These are phyloP conservation scores for Sylvietta virens DNA, from an alignment of 2,113 vertebrate genomes.

Conservation along the genomic window DNA sequence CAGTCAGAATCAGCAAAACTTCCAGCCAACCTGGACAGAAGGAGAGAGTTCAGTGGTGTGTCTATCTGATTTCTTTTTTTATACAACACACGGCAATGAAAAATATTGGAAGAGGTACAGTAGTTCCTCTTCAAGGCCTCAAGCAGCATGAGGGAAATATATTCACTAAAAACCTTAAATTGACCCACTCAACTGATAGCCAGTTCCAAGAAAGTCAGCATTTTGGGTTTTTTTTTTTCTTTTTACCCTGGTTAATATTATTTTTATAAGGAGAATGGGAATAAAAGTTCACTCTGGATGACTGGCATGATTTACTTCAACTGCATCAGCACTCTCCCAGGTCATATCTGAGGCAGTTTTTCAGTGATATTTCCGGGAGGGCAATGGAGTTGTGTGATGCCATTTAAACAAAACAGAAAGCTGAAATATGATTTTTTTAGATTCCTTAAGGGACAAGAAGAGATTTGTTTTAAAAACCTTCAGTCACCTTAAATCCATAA, in stretches of 20 bases:
- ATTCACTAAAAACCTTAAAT: neutral
- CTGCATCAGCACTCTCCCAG: slow-evolving; percentile 9
- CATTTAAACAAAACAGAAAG: slow-evolving; percentile 34
- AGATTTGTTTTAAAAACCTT: slow-evolving; percentile 46
- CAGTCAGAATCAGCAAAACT: neutral
- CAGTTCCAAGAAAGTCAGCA: slow-evolving; percentile 25
- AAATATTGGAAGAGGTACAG: neutral
- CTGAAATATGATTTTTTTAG: slow-evolving; percentile 4
- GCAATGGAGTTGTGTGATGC: neutral
- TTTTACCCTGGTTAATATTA: slow-evolving; percentile 8
- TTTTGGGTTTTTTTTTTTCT: neutral
- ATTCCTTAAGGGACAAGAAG: slow-evolving; percentile 12
- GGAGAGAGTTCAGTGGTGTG: neutral
- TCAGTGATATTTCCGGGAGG: neutral
- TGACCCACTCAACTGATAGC: neutral
- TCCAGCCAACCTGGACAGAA: neutral
- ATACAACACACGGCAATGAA: neutral
- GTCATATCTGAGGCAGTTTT: neutral
- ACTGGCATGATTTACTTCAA: neutral
- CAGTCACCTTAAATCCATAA: neutral
- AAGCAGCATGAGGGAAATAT: neutral
- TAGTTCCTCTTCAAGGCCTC: slow-evolving; percentile 16
- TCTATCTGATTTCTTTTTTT: neutral
- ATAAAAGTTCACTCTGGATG: slow-evolving; percentile 20
- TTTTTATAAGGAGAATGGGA: slow-evolving; percentile 52